Evolutionary conservation across 1,140 invertebrate species (phyloP).

Genomic region (Diploscapter pachys): DNA sequence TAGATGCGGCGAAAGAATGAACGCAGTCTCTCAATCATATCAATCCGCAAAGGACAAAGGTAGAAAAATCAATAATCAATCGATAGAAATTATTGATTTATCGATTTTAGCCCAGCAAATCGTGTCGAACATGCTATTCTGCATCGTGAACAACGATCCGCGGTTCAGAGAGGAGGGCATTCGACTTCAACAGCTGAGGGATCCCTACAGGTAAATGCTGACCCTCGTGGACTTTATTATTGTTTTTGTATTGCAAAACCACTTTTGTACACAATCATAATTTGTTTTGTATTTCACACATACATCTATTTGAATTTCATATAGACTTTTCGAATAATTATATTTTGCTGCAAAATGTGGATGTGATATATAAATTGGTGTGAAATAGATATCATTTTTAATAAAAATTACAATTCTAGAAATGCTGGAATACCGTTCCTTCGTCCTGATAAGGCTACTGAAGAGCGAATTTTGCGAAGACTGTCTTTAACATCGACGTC

Average conservation of each 20-base stretch:
- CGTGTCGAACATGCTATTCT: conserved; percentile 16
- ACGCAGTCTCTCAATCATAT: conserved; percentile 19
- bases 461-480: conserved; percentile 19
- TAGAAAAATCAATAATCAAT: too few species aligned
- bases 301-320: too few species aligned
- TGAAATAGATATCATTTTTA: too few species aligned
- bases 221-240: too few species aligned
- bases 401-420: neutral
- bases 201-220: conserved; percentile 3
- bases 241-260: too few species aligned
- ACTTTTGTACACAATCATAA: too few species aligned
- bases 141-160: conserved; percentile 20
- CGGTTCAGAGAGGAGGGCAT: conserved; percentile 14
- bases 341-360: too few species aligned
- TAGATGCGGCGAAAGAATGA: conserved; percentile 26
- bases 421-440: conserved; percentile 22
- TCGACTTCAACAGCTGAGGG: conserved; percentile 19
- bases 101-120: neutral
- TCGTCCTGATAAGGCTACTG: conserved; percentile 18
- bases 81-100: too few species aligned
- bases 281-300: too few species aligned
- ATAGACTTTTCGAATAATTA: too few species aligned
- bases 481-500: conserved; percentile 12
- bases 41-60: conserved; percentile 16
- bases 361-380: too few species aligned